A percentile compares a stretch with the other conserved stretches of the same genome.
phyloP scores from a whole-genome alignment of 2,113 vertebrate genomes.

The Ictidomys tridecemlineatus region DNA sequence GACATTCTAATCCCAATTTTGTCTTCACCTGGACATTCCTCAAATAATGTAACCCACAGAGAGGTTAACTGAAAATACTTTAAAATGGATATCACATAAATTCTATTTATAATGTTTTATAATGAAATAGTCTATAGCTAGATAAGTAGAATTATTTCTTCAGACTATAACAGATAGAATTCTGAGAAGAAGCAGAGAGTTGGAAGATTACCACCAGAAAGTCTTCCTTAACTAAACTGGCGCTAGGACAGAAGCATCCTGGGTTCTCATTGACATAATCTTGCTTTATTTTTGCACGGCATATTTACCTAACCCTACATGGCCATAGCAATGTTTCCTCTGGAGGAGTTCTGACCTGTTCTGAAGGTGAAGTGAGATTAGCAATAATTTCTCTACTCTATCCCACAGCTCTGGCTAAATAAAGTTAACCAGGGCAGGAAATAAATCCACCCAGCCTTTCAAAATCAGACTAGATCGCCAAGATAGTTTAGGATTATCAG shows the following conservation, averaged over 20 bases:
- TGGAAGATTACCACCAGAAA: background rate
- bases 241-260: background rate
- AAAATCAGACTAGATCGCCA: background rate
- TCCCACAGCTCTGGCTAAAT: background rate
- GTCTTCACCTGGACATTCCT: background rate
- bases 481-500: background rate
- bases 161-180: background rate
- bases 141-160: background rate
- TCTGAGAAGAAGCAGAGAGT: slow-evolving; percentile 8
- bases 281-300: slow-evolving; percentile 40
- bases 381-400: slow-evolving; percentile 28
- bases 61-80: background rate
- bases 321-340: slow-evolving; percentile 29
- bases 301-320: slow-evolving; percentile 49
- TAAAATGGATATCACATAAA: background rate
- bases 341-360: slow-evolving; percentile 46
- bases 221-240: background rate
- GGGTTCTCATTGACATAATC: background rate
- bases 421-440: background rate
- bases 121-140: background rate
- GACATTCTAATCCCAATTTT: background rate
- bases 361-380: background rate
- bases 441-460: slow-evolving; percentile 29
- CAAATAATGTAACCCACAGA: background rate
- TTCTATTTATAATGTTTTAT: background rate